Conservation (phyloP, 2,113 vertebrate genomes). For the Labeo catla region DNA sequence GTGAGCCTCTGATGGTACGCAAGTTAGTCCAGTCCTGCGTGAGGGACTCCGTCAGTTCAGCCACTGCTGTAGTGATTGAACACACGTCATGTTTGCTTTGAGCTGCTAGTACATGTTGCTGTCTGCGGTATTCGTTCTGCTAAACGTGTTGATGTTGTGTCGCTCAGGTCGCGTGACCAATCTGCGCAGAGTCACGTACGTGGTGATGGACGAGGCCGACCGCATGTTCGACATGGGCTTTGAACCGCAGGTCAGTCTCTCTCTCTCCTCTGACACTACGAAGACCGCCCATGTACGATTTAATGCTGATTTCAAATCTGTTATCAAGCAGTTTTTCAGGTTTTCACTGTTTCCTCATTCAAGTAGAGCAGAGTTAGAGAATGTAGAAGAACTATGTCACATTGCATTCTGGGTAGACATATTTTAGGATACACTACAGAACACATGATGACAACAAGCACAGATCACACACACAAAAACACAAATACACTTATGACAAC, state of each 20-base stretch:
- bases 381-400: no score
- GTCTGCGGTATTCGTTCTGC: not conserved
- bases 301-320: no score
- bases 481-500: no score
- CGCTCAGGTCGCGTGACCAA: conserved; percentile 94
- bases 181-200: conserved; percentile 91
- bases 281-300: not conserved
- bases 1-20: conserved; percentile 93
- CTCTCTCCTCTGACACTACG: not conserved
- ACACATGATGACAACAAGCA: no score
- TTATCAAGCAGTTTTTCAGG: not conserved
- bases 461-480: no score
- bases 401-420: no score
- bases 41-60: conserved; percentile 40
- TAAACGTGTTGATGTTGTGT: not conserved
- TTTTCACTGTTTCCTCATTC: no score
- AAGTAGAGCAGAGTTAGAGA: no score
- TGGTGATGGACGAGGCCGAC: conserved; percentile 97
- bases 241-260: conserved; percentile 90
- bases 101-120: not conserved
- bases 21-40: conserved; percentile 66
- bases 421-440: no score
- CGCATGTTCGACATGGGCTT: conserved; percentile 99
- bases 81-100: conserved; percentile 5
- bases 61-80: conserved; percentile 6